Evolutionary conservation across 2,797 vertebrate genomes (phyloP), one percentile per base, ranked within the genome.

Genomic region (Acropternis orthonyx): DNA sequence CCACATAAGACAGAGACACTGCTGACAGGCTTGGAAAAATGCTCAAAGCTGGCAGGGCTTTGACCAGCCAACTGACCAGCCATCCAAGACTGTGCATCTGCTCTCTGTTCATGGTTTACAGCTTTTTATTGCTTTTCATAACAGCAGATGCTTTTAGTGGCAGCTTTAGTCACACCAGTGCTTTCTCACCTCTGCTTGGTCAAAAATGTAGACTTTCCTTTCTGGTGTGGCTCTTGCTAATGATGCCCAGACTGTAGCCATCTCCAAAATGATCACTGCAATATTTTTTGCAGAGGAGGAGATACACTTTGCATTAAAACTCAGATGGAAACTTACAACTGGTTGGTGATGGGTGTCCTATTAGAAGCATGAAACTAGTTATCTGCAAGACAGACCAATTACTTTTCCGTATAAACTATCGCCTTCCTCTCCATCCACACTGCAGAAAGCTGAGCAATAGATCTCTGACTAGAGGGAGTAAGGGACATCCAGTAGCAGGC

Each of bases 361-460:
- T 20, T 63, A 73, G 69, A 89, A 91, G 62, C 39, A 79, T 32
- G 17, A 89, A 93, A 92, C 32, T 83, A 94, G 79, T 86, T 89
- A 96, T 88, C 74, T 92, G 92, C 66, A 95, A 92, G 79, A 94
- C 55, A 55, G 17, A 69, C 19, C 88, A 92, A 62, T 68, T 91
- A 88, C 55, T 28, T 63, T 81, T 66, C 61, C 5, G 1, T 48
- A 78, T 43, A 49, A 92, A 67, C 85, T 59, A 92, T 9, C 67
- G 39, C 34, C 23, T 59, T 43, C 36, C 17, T 91, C 68, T 93
- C 59, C 20, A 41, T 59, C 51, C 1, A 0, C 49, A 46, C 69
- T 69, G 63, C 59, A 81, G 26, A 88, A 92, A 63, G 22, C 18
- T 82, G 66, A 93, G 36, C 62, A 81, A n/a, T 27, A 76, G 51